A percentile compares a stretch with the other conserved stretches of the same genome.
Conservation (phyloP, 2,797 vertebrate species). For the Oreochromis mossambicus region DNA sequence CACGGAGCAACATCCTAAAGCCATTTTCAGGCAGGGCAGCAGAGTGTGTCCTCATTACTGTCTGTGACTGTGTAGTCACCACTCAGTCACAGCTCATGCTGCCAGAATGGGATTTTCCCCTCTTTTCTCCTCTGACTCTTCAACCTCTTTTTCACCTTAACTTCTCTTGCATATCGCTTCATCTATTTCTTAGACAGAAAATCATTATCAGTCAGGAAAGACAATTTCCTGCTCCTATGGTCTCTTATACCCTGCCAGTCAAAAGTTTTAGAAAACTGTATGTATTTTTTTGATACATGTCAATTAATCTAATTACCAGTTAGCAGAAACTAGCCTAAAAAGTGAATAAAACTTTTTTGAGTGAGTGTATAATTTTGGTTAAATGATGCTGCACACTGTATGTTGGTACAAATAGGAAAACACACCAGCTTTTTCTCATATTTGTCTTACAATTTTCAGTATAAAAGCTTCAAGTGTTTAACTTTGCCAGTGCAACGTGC, state of each 20-base stretch:
- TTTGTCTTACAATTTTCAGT: neutral
- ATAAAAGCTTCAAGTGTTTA: neutral
- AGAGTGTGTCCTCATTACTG: slow-evolving; percentile 70
- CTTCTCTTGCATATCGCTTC: slow-evolving; percentile 67
- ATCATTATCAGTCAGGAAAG: slow-evolving; percentile 68
- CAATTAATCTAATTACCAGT: neutral
- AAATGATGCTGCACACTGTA: neutral
- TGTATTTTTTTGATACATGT: neutral
- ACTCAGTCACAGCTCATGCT: slow-evolving; percentile 62
- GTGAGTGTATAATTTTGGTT: neutral
- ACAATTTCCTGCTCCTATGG: slow-evolving; percentile 66
- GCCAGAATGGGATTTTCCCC: slow-evolving; percentile 57
- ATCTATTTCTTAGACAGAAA: slow-evolving; percentile 71
- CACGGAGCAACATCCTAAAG: slow-evolving; percentile 32
- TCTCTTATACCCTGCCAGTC: slow-evolving; percentile 24
- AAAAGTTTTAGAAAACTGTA: slow-evolving; percentile 21
- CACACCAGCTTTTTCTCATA: neutral
- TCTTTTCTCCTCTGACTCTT: slow-evolving; percentile 33
- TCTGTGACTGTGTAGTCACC: slow-evolving; percentile 61
- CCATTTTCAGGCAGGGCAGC: slow-evolving; percentile 60
- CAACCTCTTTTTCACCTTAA: slow-evolving; percentile 55
- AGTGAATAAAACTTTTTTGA: neutral
- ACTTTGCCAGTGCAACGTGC: neutral
- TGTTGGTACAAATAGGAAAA: neutral
- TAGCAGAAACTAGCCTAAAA: neutral